Base-by-base conservation (phyloP, 1,140 invertebrate genomes). In the Antheraea pernyi region DNA sequence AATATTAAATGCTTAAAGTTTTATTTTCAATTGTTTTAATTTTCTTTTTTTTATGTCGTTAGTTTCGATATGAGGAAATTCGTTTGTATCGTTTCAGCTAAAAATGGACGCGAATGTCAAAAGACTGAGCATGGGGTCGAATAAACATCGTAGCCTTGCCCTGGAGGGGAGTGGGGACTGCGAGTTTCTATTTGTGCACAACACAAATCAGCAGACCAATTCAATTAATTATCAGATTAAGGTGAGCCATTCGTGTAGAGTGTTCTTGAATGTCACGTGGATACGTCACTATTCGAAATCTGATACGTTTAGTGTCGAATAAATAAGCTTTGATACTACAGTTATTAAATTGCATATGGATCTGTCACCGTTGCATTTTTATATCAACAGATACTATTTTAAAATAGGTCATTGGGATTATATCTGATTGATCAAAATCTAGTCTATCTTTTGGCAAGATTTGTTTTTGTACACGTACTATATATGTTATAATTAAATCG, bases 191-290 rank as follows among this genome's bases (percentile, higher is more conserved):
- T 91, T 91, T 91, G 82, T 85, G 90, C 83, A 81, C 84, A 87
- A 80, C 86, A 91, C 91, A 91, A 91, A 93, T 93, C 90, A 92
- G 78, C 83, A 84, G 85, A 88, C 85, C 83, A 85, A 85, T 91
- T 91, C 89, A 91, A 93, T 93, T 91, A 92, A 93, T 93, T 91
- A 93, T 91, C 83, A 91, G 86, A 92, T 93, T 92, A 92, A 93
- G 88, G 90, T 91, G 90, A 90, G 85, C 84, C 76, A 87, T 84
- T 81, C 79, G 78, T 82, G 81, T 76, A 73, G 69, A 74, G 76
- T 77, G 80, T 83, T 87, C 81, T 86, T 84, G 85, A 81, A 84
- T 75, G 79, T 79, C 76, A 71, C 79, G 72, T 79, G 75, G 83
- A 80, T 72, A 78, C 79, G 76, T 83, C 83, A 72, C 71, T 76